These are phyloP conservation scores for Darevskia mixta DNA, from an alignment of 2,797 vertebrate species.

Conservation along the genomic window DNA sequence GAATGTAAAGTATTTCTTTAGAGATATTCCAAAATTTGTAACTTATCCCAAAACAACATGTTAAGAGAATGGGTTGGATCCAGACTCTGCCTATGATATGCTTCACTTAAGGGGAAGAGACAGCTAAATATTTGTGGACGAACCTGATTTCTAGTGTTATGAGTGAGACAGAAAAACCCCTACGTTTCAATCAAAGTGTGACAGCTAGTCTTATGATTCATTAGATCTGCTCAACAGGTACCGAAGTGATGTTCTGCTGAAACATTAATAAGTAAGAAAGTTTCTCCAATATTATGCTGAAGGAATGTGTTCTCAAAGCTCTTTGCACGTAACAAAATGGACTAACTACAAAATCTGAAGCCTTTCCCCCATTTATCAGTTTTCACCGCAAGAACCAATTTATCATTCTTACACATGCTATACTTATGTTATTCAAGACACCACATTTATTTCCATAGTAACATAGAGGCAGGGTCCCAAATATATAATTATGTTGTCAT, in stretches of 20 bases:
- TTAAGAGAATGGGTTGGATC: not conserved
- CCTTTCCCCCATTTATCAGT: not conserved
- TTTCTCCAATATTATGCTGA: not conserved
- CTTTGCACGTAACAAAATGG: not conserved
- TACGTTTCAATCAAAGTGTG: not conserved
- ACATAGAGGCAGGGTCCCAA: constrained; percentile 61
- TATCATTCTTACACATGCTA: constrained; percentile 45
- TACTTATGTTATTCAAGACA: constrained; percentile 53
- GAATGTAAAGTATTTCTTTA: not conserved
- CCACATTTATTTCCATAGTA: constrained; percentile 71
- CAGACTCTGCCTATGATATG: no score
- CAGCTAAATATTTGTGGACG: not conserved
- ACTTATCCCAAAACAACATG: constrained; percentile 38
- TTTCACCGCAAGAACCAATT: constrained; percentile 48
- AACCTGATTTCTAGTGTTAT: not conserved
- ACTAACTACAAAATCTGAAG: constrained; percentile 32
- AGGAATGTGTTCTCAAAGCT: not conserved
- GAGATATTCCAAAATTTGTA: constrained; percentile 22
- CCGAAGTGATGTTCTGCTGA: not conserved
- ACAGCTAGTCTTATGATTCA: constrained; percentile 30
- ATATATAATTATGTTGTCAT: constrained; percentile 64
- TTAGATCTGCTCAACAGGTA: constrained; percentile 8
- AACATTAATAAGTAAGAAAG: constrained; percentile 32
- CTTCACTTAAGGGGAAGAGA: no score
- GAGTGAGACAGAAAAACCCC: not conserved